Evolutionary conservation across 2,797 vertebrate genomes (phyloP), one percentile per base, ranked within the genome.

Genomic region (Luscinia luscinia): DNA sequence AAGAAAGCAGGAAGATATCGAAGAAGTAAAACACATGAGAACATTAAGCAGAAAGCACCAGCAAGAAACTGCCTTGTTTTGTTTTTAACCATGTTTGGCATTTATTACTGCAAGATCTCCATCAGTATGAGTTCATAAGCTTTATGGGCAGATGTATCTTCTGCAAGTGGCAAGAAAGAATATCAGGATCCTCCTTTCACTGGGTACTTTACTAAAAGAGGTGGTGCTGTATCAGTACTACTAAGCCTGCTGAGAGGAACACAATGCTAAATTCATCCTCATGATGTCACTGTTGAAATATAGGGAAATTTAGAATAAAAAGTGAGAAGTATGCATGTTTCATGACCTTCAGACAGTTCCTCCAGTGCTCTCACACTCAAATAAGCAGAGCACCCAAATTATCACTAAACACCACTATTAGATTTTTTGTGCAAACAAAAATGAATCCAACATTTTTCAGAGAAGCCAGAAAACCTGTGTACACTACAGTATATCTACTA

Each of bases 1-100:
- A 94, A 70, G 70, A 91, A 90, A 95, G 77, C 70, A 79, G 68
- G 30, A 91, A 89, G 83, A 93, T 77, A 93, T 17, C 63, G 48
- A 84, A 84, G 80, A 89, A 81, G 70, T 78, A 86, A 89, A 95
- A 68, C 68, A 86, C 18, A 74, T 9, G 10, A 93, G 66, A 91
- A 78, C 30, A 68, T 61, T 54, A 93, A 77, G 70, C 57, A 93
- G 70, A 93, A 79, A 48, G 90, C 17, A 67, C 22, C 32, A 78
- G 48, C 22, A 91, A 86, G 28, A 76, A 89, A 76, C 5, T 11
- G 7, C 4, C 6, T 34, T 8, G 24, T 19, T 45, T 40, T n/a
- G 43, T 49, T 45, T 40, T 23, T 4, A 8, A 22, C 11, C 11
- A 68, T 3, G 6, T 30, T 78, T 41, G 79, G 36, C n/a, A 48